A percentile compares a stretch with the other conserved stretches of the same genome.
Evolutionary conservation across 1,140 invertebrate species (phyloP).

Genomic region (Globodera rostochiensis): DNA sequence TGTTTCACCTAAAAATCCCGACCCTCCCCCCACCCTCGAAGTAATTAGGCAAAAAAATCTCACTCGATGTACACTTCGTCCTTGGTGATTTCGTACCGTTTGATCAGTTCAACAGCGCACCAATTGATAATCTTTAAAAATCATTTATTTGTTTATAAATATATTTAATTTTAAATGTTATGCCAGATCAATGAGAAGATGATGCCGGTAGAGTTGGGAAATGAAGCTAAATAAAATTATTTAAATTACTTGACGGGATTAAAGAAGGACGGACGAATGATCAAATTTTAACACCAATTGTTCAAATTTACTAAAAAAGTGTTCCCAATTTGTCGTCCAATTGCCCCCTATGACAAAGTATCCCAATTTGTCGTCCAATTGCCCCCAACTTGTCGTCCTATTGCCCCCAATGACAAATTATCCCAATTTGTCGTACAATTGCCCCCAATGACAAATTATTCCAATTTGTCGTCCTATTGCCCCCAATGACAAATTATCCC

Average conservation of each 20-base stretch:
- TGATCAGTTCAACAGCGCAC: slow-evolving; percentile 37
- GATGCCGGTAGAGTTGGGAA: slow-evolving; percentile 38
- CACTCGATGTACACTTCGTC: slow-evolving; percentile 42
- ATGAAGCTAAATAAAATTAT: slow-evolving; percentile 32
- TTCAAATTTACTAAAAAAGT: too few species aligned
- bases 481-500: too few species aligned
- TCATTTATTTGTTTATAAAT: neutral
- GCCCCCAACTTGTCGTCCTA: neutral
- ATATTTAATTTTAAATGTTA: neutral
- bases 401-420: neutral
- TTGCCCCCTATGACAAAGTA: neutral
- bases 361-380: neutral
- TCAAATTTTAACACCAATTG: too few species aligned
- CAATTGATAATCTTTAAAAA: slow-evolving; percentile 34
- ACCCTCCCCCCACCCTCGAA: too few species aligned
- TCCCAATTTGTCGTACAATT: neutral
- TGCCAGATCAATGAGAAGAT: slow-evolving; percentile 32
- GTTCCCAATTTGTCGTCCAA: slow-evolving; percentile 3
- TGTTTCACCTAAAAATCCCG: too few species aligned
- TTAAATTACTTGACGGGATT: neutral
- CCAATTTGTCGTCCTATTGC: too few species aligned
- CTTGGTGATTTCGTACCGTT: slow-evolving; percentile 27
- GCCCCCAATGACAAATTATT: neutral
- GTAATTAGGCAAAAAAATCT: neutral
- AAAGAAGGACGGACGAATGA: neutral